Percentiles rank a stretch among this genome's conserved stretches.
Conservation (phyloP, 2,888 invertebrate genomes). For the Dione juno region DNA sequence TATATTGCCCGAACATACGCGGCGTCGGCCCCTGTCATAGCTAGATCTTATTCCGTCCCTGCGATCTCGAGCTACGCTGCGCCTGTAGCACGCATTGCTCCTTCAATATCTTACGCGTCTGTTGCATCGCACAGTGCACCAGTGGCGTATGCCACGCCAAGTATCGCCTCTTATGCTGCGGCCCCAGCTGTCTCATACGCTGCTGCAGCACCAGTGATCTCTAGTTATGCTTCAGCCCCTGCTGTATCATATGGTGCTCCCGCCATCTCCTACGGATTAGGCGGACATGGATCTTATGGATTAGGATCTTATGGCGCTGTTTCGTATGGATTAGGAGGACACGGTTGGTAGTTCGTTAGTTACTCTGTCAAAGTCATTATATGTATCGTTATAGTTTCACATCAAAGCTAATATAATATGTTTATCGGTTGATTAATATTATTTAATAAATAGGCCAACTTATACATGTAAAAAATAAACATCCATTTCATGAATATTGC, state of each 20-base stretch:
- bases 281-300: slow-evolving; percentile 52
- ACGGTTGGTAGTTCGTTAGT: slow-evolving; percentile 55
- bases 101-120: slow-evolving; percentile 69
- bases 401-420: slow-evolving; percentile 5
- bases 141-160: slow-evolving; percentile 61
- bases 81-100: slow-evolving; percentile 46
- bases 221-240: slow-evolving; percentile 45
- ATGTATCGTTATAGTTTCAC: not conserved
- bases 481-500: slow-evolving; percentile 10
- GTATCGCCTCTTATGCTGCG: slow-evolving; percentile 39
- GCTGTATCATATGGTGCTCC: slow-evolving; percentile 70
- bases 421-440: slow-evolving; percentile 44
- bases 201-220: slow-evolving; percentile 48
- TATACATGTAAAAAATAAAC: slow-evolving; percentile 29
- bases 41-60: slow-evolving; percentile 34
- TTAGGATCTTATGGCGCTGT: slow-evolving; percentile 48
- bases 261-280: slow-evolving; percentile 45
- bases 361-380: slow-evolving; percentile 37
- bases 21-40: slow-evolving; percentile 43
- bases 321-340: slow-evolving; percentile 47
- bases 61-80: slow-evolving; percentile 37
- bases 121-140: slow-evolving; percentile 80
- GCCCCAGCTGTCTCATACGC: slow-evolving; percentile 55
- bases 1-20: slow-evolving; percentile 49
- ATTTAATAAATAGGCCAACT: slow-evolving; percentile 30